These are phyloP conservation scores for Oithona nana DNA, from an alignment of 2,888 invertebrate species.

Conservation along the genomic window DNA sequence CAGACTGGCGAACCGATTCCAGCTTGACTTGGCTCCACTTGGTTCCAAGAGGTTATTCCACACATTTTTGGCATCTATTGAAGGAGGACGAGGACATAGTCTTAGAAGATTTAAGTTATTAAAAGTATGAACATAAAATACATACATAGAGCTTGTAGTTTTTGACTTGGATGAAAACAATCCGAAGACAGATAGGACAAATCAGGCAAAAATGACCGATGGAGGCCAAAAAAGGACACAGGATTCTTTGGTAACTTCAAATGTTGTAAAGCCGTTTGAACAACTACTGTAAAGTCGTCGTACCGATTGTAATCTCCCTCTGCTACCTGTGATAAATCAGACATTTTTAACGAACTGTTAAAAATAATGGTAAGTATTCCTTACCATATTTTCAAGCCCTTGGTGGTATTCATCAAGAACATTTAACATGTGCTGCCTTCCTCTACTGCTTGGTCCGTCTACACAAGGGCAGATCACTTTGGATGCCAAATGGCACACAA, in stretches of 20 bases:
- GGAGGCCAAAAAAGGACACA: background rate
- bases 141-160: slow-evolving; percentile 11
- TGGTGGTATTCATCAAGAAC: slow-evolving; percentile 36
- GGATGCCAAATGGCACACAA: slow-evolving; percentile 30
- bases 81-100: too few species aligned
- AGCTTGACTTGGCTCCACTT: slow-evolving; percentile 31
- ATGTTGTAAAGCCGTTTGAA: slow-evolving; percentile 31
- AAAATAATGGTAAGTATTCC: background rate
- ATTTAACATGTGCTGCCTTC: slow-evolving; percentile 27
- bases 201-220: slow-evolving; percentile 27
- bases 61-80: slow-evolving; percentile 37
- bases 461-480: slow-evolving; percentile 39
- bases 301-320: slow-evolving; percentile 30
- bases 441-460: slow-evolving; percentile 27
- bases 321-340: slow-evolving; percentile 34
- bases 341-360: background rate
- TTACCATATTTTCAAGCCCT: background rate
- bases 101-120: slow-evolving; percentile 23
- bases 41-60: slow-evolving; percentile 43
- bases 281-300: slow-evolving; percentile 39
- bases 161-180: slow-evolving; percentile 37
- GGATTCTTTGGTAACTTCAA: slow-evolving; percentile 4
- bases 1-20: background rate
- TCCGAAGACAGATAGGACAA: slow-evolving; percentile 36
- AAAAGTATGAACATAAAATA: too few species aligned